Percentiles rank a stretch among this genome's conserved stretches.
phyloP scores from a whole-genome alignment of 1,140 invertebrate genomes.

The Aphaenogaster ashmeadi region DNA sequence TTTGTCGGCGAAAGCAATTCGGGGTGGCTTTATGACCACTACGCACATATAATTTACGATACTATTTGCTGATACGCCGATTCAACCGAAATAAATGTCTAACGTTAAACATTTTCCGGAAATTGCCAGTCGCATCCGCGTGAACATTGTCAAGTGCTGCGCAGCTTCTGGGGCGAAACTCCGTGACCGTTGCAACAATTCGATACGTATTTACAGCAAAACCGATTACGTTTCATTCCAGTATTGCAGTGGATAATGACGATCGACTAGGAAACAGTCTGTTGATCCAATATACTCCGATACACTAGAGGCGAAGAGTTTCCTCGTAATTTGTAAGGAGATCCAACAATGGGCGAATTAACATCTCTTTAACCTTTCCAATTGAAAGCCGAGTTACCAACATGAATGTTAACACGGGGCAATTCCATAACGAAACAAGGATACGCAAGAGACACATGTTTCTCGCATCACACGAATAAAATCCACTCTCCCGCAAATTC shows the following conservation, averaged over 20 bases:
- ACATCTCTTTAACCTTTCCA: constrained; percentile 19
- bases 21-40: constrained; percentile 22
- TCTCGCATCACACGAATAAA: neutral
- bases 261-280: neutral
- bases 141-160: neutral
- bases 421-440: neutral
- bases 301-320: neutral
- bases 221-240: constrained; percentile 23
- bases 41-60: constrained; percentile 29
- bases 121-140: neutral
- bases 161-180: neutral
- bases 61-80: constrained; percentile 13
- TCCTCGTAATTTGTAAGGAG: constrained; percentile 11
- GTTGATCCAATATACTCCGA: neutral
- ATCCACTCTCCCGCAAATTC: constrained; percentile 63
- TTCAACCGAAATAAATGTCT: constrained; percentile 14
- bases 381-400: neutral
- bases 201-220: constrained; percentile 30
- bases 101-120: constrained; percentile 15
- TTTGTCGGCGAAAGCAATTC: constrained; percentile 17
- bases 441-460: neutral
- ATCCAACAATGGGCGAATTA: neutral
- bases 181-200: neutral
- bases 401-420: neutral
- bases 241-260: neutral